These are phyloP conservation scores for Spodoptera picta DNA, from an alignment of 2,888 invertebrate genomes.

Conservation along the genomic window DNA sequence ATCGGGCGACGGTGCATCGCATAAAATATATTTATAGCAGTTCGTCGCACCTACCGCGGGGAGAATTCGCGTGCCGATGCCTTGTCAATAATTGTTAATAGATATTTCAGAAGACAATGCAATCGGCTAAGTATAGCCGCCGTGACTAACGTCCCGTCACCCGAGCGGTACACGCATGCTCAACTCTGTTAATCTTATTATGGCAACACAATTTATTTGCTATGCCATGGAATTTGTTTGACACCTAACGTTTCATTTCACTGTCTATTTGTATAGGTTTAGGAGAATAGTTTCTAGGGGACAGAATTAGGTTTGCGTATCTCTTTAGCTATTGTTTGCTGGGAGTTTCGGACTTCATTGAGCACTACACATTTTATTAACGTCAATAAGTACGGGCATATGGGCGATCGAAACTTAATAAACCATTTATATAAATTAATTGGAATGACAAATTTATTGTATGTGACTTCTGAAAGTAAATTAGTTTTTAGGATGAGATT, in stretches of 20 bases:
- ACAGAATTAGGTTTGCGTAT: slow-evolving; percentile 33
- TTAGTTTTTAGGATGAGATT: too few species aligned
- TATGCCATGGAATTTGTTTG: slow-evolving; percentile 80
- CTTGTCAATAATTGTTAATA: slow-evolving; percentile 89
- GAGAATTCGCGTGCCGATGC: slow-evolving; percentile 87
- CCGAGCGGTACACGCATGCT: slow-evolving; percentile 72
- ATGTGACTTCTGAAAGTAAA: too few species aligned
- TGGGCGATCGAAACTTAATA: not conserved
- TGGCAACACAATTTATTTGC: slow-evolving; percentile 84
- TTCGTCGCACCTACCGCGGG: slow-evolving; percentile 86
- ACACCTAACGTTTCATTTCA: slow-evolving; percentile 77
- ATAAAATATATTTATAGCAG: slow-evolving; percentile 87
- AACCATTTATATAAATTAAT: too few species aligned
- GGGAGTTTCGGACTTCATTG: slow-evolving; percentile 2
- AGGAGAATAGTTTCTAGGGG: slow-evolving; percentile 46
- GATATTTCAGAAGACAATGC: slow-evolving; percentile 89
- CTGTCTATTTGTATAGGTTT: slow-evolving; percentile 58
- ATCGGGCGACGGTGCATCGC: slow-evolving; percentile 72
- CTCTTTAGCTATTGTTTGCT: slow-evolving; percentile 13
- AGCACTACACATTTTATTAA: not conserved
- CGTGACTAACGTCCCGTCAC: slow-evolving; percentile 85
- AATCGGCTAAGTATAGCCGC: slow-evolving; percentile 85
- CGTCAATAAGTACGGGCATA: not conserved
- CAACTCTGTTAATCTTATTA: slow-evolving; percentile 86
- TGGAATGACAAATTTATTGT: too few species aligned